Percentiles rank a stretch among this genome's conserved stretches.
Evolutionary conservation across 2,888 invertebrate species (phyloP).

Genomic region (Dryocosmus kuriphilus): DNA sequence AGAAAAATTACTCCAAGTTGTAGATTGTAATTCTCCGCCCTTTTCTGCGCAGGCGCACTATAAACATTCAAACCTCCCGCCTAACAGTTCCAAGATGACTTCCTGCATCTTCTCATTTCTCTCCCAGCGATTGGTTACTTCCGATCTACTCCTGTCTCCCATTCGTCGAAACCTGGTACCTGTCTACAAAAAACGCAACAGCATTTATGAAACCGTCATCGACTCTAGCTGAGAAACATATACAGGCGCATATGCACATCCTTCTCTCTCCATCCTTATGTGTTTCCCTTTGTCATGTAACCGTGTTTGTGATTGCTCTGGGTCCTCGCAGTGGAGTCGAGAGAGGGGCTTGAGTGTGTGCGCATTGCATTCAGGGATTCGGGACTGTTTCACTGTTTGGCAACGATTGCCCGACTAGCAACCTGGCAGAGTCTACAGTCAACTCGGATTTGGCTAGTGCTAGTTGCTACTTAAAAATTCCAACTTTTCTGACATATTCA

Average conservation of each 20-base stretch:
- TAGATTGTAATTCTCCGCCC: constrained; percentile 3
- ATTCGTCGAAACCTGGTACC: constrained; percentile 3
- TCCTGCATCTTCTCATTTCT: background rate
- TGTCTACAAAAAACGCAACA: constrained; percentile 1
- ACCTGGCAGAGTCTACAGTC: constrained; percentile 42
- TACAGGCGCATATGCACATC: background rate
- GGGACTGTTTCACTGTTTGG: constrained; percentile 9
- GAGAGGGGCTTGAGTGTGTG: constrained; percentile 26
- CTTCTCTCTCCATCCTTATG: background rate
- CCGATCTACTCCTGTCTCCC: background rate
- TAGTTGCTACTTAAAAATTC: constrained; percentile 1
- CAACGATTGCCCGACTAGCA: constrained; percentile 47
- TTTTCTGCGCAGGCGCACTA: background rate
- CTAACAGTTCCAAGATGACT: background rate
- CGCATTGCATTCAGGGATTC: constrained; percentile 34
- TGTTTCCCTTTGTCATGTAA: background rate
- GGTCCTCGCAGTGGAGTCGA: constrained; percentile 22
- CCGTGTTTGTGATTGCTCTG: constrained; percentile 35
- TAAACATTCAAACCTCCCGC: background rate
- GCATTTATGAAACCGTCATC: constrained; percentile 5
- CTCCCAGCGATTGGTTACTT: constrained; percentile 17
- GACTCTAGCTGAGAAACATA: constrained; percentile 11
- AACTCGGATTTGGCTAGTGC: constrained; percentile 23
- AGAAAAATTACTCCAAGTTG: no score
- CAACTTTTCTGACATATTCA: constrained; percentile 46